phyloP scores from a whole-genome alignment of 2,113 vertebrate genomes.

The Polyodon spathula region DNA sequence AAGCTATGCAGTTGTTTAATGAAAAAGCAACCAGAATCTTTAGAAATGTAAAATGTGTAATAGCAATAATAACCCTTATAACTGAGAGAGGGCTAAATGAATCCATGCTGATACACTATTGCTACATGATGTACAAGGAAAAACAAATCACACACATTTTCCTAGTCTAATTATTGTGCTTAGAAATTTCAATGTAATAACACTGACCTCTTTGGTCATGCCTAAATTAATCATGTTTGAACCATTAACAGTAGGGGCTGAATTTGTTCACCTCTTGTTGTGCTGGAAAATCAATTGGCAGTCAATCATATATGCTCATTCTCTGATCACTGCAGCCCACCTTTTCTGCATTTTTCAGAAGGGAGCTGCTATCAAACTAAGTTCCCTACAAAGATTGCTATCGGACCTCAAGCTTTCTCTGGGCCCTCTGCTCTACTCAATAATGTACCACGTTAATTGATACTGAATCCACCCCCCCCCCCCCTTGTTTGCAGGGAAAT shows the following conservation, averaged over 20 bases:
- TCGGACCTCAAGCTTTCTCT: slow-evolving; percentile 50
- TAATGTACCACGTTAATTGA: slow-evolving; percentile 51
- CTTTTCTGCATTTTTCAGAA: slow-evolving; percentile 33
- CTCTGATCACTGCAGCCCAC: slow-evolving; percentile 44
- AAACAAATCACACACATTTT: slow-evolving; percentile 63
- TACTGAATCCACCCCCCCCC: slow-evolving; percentile 32
- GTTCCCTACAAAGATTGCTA: slow-evolving; percentile 40
- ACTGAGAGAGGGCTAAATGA: slow-evolving; percentile 45
- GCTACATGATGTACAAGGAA: slow-evolving; percentile 54
- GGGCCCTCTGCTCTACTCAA: slow-evolving; percentile 30
- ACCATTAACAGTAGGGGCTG: slow-evolving; percentile 63
- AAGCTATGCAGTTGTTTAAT: too few species aligned
- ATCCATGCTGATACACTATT: slow-evolving; percentile 54
- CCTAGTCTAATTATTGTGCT: slow-evolving; percentile 66
- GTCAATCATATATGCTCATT: slow-evolving; percentile 54
- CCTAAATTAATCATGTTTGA: slow-evolving; percentile 72
- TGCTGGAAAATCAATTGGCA: slow-evolving; percentile 61
- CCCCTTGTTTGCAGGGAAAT: slow-evolving; percentile 44
- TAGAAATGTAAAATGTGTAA: background rate
- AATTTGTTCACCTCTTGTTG: slow-evolving; percentile 59
- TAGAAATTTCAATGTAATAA: slow-evolving; percentile 59
- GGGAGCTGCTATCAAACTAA: slow-evolving; percentile 29
- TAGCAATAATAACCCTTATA: background rate
- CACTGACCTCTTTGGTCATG: slow-evolving; percentile 72
- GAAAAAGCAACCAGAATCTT: too few species aligned